Conservation (phyloP, 2,113 vertebrate genomes). For the Cololabis saira region DNA sequence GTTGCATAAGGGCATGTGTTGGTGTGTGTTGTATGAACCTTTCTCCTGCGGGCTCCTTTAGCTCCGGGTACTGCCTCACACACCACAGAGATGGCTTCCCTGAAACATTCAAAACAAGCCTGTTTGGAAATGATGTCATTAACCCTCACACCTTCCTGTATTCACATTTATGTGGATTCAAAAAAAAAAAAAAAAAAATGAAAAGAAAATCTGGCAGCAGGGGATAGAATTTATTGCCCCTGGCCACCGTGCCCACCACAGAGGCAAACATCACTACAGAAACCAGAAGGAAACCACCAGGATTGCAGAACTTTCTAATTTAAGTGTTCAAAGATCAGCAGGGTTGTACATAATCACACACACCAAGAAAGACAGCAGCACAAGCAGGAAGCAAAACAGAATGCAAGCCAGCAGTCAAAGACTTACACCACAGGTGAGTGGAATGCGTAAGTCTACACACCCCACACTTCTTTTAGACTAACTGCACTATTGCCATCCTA, state of each 20-base stretch:
- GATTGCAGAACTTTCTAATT: slow-evolving; percentile 75
- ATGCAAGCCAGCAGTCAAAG: slow-evolving; percentile 25
- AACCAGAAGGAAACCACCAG: slow-evolving; percentile 74
- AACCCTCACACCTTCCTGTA: slow-evolving; percentile 34
- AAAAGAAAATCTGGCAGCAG: slow-evolving; percentile 48
- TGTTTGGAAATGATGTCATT: slow-evolving; percentile 26
- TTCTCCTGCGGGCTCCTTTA: slow-evolving; percentile 94
- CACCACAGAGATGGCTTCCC: slow-evolving; percentile 96
- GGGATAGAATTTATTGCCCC: slow-evolving; percentile 43
- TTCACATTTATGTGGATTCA: slow-evolving; percentile 37
- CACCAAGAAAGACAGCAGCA: slow-evolving; percentile 15
- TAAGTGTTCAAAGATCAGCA: slow-evolving; percentile 52
- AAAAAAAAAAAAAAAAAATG: slow-evolving; percentile 48
- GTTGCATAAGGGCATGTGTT: slow-evolving; percentile 47
- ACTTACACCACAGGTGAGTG: not conserved
- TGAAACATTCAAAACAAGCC: slow-evolving; percentile 69
- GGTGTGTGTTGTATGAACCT: slow-evolving; percentile 81
- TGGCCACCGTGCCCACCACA: slow-evolving; percentile 43
- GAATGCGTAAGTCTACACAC: not conserved
- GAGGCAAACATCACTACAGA: slow-evolving; percentile 63
- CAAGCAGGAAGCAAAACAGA: slow-evolving; percentile 25
- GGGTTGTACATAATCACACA: slow-evolving; percentile 10
- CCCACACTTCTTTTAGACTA: not conserved
- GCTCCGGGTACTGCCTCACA: slow-evolving; percentile 96
- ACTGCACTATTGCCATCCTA: not conserved